Conservation (phyloP, 2,113 vertebrate species). For the Python bivittatus region DNA sequence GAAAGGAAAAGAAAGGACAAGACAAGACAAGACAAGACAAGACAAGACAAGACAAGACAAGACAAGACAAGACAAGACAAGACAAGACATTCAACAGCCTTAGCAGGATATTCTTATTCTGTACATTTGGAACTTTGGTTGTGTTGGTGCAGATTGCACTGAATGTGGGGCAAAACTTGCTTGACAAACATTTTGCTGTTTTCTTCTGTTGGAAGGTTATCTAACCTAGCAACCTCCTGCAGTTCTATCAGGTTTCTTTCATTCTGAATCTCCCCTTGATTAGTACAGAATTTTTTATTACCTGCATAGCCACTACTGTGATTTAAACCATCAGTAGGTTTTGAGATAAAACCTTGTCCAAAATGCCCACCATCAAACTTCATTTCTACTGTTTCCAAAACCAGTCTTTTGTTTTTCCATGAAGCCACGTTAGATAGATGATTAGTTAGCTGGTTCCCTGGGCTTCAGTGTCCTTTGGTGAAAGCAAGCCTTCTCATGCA, state of each 20-base stretch:
- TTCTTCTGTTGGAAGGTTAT: not conserved
- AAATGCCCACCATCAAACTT: not conserved
- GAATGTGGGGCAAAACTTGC: no score
- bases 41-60: no score
- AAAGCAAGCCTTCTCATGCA: not conserved
- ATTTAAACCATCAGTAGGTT: not conserved
- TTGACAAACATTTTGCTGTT: no score
- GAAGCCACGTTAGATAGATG: not conserved
- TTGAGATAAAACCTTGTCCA: not conserved
- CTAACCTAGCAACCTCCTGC: not conserved
- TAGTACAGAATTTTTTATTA: not conserved
- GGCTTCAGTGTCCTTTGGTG: not conserved
- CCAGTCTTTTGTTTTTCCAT: not conserved
- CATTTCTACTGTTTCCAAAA: not conserved
- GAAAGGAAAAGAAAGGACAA: no score
- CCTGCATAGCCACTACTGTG: not conserved
- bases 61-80: no score
- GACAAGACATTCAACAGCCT: no score
- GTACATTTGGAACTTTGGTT: no score
- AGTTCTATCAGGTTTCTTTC: not conserved
- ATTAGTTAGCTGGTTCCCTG: not conserved
- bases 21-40: no score
- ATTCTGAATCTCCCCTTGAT: not conserved
- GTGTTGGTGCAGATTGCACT: no score
- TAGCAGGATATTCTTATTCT: no score